Evolutionary conservation across 2,888 invertebrate genomes (phyloP).

Genomic region (Cybosia mesomella): DNA sequence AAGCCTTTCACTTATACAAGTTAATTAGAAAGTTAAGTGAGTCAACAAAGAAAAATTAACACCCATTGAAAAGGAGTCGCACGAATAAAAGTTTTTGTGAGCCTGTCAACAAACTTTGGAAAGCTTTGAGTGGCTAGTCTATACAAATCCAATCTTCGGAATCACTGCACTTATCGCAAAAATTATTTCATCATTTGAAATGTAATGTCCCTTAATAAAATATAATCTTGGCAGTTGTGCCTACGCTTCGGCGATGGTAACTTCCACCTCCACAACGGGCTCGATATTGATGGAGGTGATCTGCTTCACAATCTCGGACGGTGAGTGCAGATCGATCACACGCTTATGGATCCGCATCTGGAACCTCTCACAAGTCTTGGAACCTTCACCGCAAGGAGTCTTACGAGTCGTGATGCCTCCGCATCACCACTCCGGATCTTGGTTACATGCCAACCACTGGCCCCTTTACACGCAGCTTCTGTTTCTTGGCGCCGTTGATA

Average conservation of each 20-base stretch:
- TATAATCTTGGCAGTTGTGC: slow-evolving; percentile 77
- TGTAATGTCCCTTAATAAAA: slow-evolving; percentile 60
- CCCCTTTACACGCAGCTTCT: slow-evolving; percentile 98
- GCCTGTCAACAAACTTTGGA: no score
- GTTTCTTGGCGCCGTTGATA: slow-evolving; percentile 98
- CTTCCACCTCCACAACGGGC: slow-evolving; percentile 99
- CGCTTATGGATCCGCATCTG: slow-evolving; percentile 99
- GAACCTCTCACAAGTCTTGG: slow-evolving; percentile 99
- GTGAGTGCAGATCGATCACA: slow-evolving; percentile 99
- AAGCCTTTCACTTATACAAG: no score
- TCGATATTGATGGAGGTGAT: slow-evolving; percentile 99
- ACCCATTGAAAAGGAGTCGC: no score
- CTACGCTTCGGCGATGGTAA: slow-evolving; percentile 97
- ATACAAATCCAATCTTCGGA: no score
- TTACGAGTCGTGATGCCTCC: slow-evolving; percentile 99
- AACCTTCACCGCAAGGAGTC: slow-evolving; percentile 99
- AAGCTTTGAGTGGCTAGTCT: no score
- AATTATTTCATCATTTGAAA: no score
- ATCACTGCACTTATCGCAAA: no score
- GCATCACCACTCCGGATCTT: no score
- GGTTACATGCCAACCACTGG: slow-evolving; percentile 99
- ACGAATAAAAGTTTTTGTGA: no score
- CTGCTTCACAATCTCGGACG: slow-evolving; percentile 99
- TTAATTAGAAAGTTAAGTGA: no score
- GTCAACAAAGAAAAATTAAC: no score